Evolutionary conservation across 2,888 invertebrate species (phyloP), one percentile per base, ranked within the genome.

Genomic region (Philhelius pedissequus): DNA sequence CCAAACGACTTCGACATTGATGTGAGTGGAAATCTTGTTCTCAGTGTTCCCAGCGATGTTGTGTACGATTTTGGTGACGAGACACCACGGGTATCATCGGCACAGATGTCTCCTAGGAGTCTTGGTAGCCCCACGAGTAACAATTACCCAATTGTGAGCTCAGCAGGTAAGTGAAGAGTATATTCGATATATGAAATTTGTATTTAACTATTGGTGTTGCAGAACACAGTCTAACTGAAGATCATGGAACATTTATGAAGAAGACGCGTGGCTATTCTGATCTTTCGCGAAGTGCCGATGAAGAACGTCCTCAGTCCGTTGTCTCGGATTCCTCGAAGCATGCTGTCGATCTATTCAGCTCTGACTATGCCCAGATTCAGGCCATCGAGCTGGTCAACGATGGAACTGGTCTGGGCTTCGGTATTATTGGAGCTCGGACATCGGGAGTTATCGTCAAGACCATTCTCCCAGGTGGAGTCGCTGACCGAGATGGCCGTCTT

Each of bases 371-470:
- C 20, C 98, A 98, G 92, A 97, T 99, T 88, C 99, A 99, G 93
- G 97, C 98, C 79, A 98, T 99, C 88, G 98, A 99, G 91, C 93
- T 99, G 86, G 96, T 98, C 54, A 99, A 99, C 92, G 99, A 99
- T 94, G 99, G 98, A 83, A 97, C 98, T 79, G 99, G 99, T 32
- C 94, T 99, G 87, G 99, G 99, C 43, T 99, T 99, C 93, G 99
- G 98, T 81, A 99, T 99, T 89, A 98, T 99, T 89, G 99, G 99
- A 25, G 97, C 97, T 60, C 95, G 98, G 88, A 98, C 98, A 87
- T 98, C 99, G 87, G 99, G 99, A 6, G 99, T 99, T n/a, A 99
- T 99, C 86, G 99, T 99, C 13, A 99, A 99, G 92, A 99, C 99
- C 15, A 99, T 99, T 87, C 93, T 99, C 79, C 98, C 98, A 0